phyloP scores from a whole-genome alignment of 2,113 vertebrate genomes.

The Aythya baeri region DNA sequence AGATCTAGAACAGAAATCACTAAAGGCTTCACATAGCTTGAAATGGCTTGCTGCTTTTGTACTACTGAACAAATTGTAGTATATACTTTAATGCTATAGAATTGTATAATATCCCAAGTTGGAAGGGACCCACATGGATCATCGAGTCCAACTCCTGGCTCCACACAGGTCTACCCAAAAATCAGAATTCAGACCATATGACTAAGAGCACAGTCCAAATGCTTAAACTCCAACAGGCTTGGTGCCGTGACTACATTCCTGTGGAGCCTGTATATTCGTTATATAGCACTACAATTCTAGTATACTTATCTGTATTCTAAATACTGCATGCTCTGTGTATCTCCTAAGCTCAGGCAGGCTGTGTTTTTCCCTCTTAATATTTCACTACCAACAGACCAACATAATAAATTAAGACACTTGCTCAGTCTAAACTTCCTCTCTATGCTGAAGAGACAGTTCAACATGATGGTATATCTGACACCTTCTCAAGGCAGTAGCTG shows the following conservation, averaged over 20 bases:
- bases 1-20: background rate
- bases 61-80: background rate
- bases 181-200: too few species aligned
- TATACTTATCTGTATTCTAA: background rate
- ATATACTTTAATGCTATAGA: background rate
- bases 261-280: too few species aligned
- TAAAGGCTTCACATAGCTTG: background rate
- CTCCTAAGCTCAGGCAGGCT: background rate
- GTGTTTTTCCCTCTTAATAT: background rate
- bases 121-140: too few species aligned
- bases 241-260: too few species aligned
- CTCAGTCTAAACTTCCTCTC: background rate
- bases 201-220: too few species aligned
- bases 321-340: background rate
- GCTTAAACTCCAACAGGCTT: too few species aligned
- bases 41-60: background rate
- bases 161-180: too few species aligned
- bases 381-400: background rate
- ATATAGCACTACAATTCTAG: background rate
- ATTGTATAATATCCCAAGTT: too few species aligned
- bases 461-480: background rate
- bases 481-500: background rate
- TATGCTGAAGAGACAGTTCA: background rate
- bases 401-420: background rate
- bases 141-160: too few species aligned